Evolutionary conservation across 1,140 invertebrate species (phyloP), one percentile per base, ranked within the genome.

Genomic region (Pseudomyrmex cubaensis): DNA sequence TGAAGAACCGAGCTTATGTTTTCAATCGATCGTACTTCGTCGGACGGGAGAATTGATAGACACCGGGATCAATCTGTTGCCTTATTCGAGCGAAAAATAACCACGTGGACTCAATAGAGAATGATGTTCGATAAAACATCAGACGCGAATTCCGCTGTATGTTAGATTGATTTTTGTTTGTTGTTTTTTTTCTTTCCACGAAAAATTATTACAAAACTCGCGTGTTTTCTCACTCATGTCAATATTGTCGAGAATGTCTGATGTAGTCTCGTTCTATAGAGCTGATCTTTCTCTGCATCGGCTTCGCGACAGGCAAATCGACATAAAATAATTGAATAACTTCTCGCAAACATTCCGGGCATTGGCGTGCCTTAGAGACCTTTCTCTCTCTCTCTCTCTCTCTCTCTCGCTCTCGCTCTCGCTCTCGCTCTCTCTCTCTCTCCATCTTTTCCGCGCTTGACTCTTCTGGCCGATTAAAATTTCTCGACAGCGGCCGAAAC

Each of bases 401-500:
- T 25, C 25, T 25, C 25, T 25, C 25, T 25, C 25, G 1, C 25
- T 25, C 25, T 25, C 25, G 1, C 25, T 25, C 25, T 25, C 2
- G 1, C 25, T 25, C 25, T 25, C 25, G 1, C 25, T 25, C 25
- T 25, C 25, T 25, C 25, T 25, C 2, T 25, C 25, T 50, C 59
- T 54, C 35, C 13, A 13, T 64, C 64, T 75, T 12, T 35, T 35
- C 22, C 35, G 5, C 59, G 57, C 46, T 56, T 25, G 25, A 13
- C n/a, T 25, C 25, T 46, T 46, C 59, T 25, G 62, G 13, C 50
- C 70, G 85, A 83, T 85, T 64, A 83, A 83, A 83, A 82, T 83
- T 87, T 76, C 64, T 64, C 84, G 77, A 86, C 64, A 56, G 59
- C 46, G 56, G 69, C 69, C 72, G 61, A 84, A 84, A 84, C 74